phyloP scores from a whole-genome alignment of 2,888 invertebrate species.

The Teleiodes luculella region DNA sequence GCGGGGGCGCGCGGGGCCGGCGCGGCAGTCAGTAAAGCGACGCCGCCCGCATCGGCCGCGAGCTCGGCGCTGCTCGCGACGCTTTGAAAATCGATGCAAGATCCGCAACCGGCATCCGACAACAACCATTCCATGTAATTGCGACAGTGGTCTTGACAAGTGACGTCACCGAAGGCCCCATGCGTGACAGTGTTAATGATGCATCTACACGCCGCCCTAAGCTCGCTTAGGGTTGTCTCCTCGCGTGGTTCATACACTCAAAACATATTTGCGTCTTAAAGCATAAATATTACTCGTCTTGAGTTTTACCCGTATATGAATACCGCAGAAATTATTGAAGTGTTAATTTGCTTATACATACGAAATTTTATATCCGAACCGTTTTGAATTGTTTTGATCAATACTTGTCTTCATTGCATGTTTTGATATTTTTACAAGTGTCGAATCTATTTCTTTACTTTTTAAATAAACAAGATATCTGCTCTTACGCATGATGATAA shows the following conservation, averaged over 20 bases:
- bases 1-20: conserved; percentile 52
- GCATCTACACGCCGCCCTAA: conserved; percentile 40
- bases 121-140: conserved; percentile 57
- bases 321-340: too few relatives aligned
- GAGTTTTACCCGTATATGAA: background rate
- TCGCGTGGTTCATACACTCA: conserved; percentile 37
- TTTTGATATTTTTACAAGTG: too few relatives aligned
- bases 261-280: conserved; percentile 28
- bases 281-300: background rate
- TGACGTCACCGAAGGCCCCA: conserved; percentile 49
- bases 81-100: conserved; percentile 74
- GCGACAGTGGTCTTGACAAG: conserved; percentile 47
- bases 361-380: too few relatives aligned
- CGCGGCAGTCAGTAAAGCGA: conserved; percentile 70
- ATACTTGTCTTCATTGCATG: too few relatives aligned
- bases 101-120: conserved; percentile 65
- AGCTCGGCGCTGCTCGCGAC: conserved; percentile 64
- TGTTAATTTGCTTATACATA: too few relatives aligned
- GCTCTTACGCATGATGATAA: too few relatives aligned
- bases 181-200: conserved; percentile 47
- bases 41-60: conserved; percentile 70
- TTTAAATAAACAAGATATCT: too few relatives aligned
- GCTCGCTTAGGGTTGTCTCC: conserved; percentile 39
- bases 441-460: too few relatives aligned
- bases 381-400: too few relatives aligned